phyloP scores from a whole-genome alignment of 2,888 invertebrate species.

The Lutraria lutraria region DNA sequence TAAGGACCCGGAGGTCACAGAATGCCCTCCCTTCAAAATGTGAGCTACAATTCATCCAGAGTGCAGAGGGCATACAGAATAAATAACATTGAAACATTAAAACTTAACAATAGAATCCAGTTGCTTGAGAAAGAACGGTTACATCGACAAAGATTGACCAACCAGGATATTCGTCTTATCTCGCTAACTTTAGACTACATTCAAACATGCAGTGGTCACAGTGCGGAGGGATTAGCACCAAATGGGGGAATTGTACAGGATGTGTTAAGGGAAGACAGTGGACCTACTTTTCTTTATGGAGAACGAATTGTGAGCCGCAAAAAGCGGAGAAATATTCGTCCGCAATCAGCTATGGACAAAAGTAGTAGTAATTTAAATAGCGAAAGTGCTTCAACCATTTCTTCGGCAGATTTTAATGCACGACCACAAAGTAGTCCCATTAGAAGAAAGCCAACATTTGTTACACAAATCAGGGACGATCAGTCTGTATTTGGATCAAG shows the following conservation, averaged over 20 bases:
- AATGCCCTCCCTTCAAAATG: slow-evolving; percentile 75
- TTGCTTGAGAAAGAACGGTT: slow-evolving; percentile 81
- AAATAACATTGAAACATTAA: slow-evolving; percentile 81
- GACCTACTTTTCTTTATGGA: slow-evolving; percentile 83
- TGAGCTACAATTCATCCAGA: slow-evolving; percentile 80
- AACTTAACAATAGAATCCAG: slow-evolving; percentile 76
- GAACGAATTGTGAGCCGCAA: slow-evolving; percentile 82
- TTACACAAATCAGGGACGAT: slow-evolving; percentile 63
- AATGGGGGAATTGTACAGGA: slow-evolving; percentile 57
- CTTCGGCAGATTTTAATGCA: slow-evolving; percentile 49
- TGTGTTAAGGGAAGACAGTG: slow-evolving; percentile 63
- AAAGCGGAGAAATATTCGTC: slow-evolving; percentile 73
- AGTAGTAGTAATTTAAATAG: slow-evolving; percentile 61
- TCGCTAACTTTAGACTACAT: slow-evolving; percentile 83
- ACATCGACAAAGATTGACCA: slow-evolving; percentile 78
- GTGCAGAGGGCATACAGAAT: slow-evolving; percentile 83
- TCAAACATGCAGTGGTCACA: slow-evolving; percentile 83
- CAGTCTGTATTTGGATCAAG: slow-evolving; percentile 65
- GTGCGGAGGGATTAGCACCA: slow-evolving; percentile 80
- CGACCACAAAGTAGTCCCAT: slow-evolving; percentile 78
- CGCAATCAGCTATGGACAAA: slow-evolving; percentile 75
- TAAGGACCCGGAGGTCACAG: slow-evolving; percentile 10
- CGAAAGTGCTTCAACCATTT: slow-evolving; percentile 64
- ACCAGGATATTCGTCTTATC: slow-evolving; percentile 83
- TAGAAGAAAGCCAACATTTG: slow-evolving; percentile 60